A percentile compares a stretch with the other conserved stretches of the same genome.
Conservation (phyloP, 1,140 invertebrate species). For the Sinella curviseta region DNA sequence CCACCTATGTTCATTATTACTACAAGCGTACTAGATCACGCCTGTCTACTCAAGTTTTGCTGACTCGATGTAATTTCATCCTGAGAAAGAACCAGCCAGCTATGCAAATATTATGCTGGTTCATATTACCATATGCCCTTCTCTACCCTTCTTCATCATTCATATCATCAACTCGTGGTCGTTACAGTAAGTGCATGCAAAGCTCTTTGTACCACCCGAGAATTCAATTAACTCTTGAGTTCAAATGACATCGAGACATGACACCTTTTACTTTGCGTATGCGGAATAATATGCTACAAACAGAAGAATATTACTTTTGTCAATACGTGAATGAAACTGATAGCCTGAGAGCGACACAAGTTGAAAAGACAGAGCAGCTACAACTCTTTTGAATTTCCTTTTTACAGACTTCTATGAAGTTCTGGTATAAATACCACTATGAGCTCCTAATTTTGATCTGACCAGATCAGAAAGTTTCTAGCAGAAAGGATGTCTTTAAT, state of each 20-base stretch:
- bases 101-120: constrained; percentile 2
- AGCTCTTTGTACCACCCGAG: constrained; percentile 6
- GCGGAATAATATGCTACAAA: not conserved
- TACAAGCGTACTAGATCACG: not conserved
- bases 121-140: not conserved
- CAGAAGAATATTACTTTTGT: no score
- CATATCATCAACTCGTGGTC: not conserved
- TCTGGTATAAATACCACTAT: no score
- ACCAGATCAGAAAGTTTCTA: no score
- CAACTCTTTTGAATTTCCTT: no score
- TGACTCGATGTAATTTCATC: constrained; percentile 9
- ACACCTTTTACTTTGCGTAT: not conserved
- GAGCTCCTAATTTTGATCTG: no score
- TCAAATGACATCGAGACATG: constrained; percentile 26
- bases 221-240: constrained; percentile 24
- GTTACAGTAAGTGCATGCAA: not conserved
- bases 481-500: no score
- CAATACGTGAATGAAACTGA: no score
- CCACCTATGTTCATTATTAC: not conserved
- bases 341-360: no score
- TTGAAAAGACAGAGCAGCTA: no score
- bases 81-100: constrained; percentile 6
- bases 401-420: no score
- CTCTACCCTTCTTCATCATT: not conserved
- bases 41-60: not conserved